Evolutionary conservation across 2,888 invertebrate genomes (phyloP).

Genomic region (Lepidochitona cinerea): DNA sequence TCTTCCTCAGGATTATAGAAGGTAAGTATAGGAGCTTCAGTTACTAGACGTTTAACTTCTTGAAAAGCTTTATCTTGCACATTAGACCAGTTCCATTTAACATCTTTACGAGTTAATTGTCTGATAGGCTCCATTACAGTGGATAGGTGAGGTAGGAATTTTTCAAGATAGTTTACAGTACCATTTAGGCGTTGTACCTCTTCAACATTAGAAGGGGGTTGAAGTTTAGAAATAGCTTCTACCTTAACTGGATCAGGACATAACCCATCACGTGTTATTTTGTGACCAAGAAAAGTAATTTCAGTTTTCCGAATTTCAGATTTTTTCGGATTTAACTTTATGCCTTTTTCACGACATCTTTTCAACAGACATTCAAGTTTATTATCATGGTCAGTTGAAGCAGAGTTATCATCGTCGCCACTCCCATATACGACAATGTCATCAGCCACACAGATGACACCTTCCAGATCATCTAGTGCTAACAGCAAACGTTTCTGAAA

Average conservation of each 20-base stretch:
- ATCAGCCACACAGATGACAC: not conserved
- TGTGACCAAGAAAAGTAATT: not conserved
- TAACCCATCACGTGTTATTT: not conserved
- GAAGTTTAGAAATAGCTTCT: slow-evolving; percentile 2
- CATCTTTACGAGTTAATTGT: not conserved
- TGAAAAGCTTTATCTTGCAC: not conserved
- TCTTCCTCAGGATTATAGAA: not conserved
- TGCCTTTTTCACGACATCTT: no score
- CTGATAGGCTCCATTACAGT: not conserved
- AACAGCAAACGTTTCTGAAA: not conserved
- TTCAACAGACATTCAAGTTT: no score
- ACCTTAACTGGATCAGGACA: slow-evolving; percentile 9
- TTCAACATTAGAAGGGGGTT: not conserved
- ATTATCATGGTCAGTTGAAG: no score
- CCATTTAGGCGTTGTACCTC: slow-evolving; percentile 10
- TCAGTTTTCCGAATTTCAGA: not conserved
- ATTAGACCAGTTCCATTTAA: not conserved
- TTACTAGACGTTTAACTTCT: not conserved
- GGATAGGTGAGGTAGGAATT: slow-evolving; percentile 12
- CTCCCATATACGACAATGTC: not conserved
- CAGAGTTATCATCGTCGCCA: not conserved
- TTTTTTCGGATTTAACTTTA: no score
- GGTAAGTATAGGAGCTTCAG: not conserved
- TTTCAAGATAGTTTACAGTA: slow-evolving; percentile 11
- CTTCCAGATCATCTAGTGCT: not conserved